A percentile compares a stretch with the other conserved stretches of the same genome.
Evolutionary conservation across 2,797 vertebrate species (phyloP).

Genomic region (Sylvia borin): DNA sequence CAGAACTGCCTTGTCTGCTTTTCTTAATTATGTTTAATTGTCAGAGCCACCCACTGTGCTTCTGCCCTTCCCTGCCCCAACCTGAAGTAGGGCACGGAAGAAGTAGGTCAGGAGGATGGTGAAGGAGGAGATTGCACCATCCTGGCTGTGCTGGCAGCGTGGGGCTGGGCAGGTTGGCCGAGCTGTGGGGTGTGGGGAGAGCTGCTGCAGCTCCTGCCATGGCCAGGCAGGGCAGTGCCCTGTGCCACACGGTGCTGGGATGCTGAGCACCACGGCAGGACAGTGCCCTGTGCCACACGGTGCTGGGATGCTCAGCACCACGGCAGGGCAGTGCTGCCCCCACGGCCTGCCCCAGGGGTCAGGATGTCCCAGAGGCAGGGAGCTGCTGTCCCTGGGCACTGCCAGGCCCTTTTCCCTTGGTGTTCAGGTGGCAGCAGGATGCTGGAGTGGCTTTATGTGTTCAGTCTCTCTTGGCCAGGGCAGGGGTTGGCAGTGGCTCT

Average conservation of each 20-base stretch:
- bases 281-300: rapidly evolving
- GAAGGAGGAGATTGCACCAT: neutral
- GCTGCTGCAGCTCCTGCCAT: neutral
- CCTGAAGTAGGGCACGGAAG: constrained; percentile 13
- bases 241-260: rapidly evolving
- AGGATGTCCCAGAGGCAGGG: neutral
- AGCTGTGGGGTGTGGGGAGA: neutral
- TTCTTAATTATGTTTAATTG: constrained; percentile 24
- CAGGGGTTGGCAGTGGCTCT: neutral
- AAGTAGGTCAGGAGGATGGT: constrained; percentile 58
- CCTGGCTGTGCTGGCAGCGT: neutral
- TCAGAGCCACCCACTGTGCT: neutral
- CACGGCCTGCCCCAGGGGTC: rapidly evolving
- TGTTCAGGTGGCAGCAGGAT: rapidly evolving
- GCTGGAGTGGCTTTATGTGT: neutral
- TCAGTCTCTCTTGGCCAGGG: neutral
- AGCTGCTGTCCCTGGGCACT: neutral
- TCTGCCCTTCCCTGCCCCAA: constrained; percentile 23
- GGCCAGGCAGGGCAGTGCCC: neutral
- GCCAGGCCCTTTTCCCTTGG: neutral
- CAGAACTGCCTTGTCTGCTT: neutral
- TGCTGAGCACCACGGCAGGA: neutral
- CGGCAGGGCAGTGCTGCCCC: neutral
- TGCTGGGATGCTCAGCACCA: neutral
- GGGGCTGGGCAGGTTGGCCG: neutral